A percentile compares a stretch with the other conserved stretches of the same genome.
These are phyloP conservation scores for Pungitius pungitius DNA, from an alignment of 2,113 vertebrate species.

Conservation along the genomic window DNA sequence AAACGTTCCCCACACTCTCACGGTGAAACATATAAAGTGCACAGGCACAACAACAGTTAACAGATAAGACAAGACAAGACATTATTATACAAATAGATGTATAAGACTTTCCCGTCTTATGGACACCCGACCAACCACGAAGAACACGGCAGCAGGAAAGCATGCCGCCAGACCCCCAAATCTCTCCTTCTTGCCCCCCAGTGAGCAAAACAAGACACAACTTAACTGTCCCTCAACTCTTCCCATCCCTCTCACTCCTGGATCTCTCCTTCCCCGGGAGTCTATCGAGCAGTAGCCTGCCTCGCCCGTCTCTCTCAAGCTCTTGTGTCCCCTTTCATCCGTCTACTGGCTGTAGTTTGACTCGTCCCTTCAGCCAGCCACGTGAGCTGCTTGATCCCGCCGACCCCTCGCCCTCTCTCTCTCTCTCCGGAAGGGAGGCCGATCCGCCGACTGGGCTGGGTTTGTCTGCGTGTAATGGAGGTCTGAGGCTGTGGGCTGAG, in stretches of 20 bases:
- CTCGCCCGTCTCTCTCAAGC: constrained; percentile 9
- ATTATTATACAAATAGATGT: too few relatives aligned
- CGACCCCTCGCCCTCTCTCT: constrained; percentile 46
- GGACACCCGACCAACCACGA: constrained; percentile 18
- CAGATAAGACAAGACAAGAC: too few relatives aligned
- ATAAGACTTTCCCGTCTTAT: constrained; percentile 15
- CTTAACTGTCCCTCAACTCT: constrained; percentile 35
- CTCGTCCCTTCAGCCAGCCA: constrained; percentile 39
- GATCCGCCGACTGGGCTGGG: constrained; percentile 48
- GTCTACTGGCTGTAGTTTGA: constrained; percentile 47
- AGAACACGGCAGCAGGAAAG: constrained; percentile 24
- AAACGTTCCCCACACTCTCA: too few relatives aligned
- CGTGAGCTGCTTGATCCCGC: constrained; percentile 59
- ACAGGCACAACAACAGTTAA: too few relatives aligned
- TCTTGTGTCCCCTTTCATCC: constrained; percentile 32
- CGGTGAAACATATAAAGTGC: too few relatives aligned
- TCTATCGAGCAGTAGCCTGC: constrained; percentile 46
- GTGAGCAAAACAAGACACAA: constrained; percentile 66
- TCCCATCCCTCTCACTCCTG: constrained; percentile 28
- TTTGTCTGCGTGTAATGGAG: constrained; percentile 76
- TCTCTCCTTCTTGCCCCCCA: constrained; percentile 51
- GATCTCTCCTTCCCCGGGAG: constrained; percentile 54
- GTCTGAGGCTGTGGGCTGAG: constrained; percentile 62
- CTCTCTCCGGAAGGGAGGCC: constrained; percentile 54
- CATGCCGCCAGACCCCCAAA: constrained; percentile 49